Evolutionary conservation across 2,888 invertebrate genomes (phyloP), one percentile per base, ranked within the genome.

Genomic region (Lymantria dispar): DNA sequence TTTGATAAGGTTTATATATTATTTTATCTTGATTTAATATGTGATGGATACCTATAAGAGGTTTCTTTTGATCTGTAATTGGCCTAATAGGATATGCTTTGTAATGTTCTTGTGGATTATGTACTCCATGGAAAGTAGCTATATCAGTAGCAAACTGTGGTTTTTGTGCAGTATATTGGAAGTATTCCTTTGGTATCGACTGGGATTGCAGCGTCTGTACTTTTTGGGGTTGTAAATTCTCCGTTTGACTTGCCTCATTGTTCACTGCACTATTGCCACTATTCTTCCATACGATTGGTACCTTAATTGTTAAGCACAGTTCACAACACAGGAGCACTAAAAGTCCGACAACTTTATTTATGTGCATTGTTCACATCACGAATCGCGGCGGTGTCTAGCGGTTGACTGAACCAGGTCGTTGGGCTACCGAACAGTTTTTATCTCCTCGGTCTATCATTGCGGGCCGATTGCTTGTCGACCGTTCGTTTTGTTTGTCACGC

Each of bases 331-430:
- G 73, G 50, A 85, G 64, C 71, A 85, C 75, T 68, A 80, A 56
- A 50, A 84, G 59, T 51, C 67, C 65, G 64, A 78, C 55, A 50
- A 74, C 74, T 76, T 72, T 72, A 68, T 65, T 65, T 68, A 75
- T 77, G 73, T 76, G 76, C 87, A 87, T 87, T 78, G 82, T 85
- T 85, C 73, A 86, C 90, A 90, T 90, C 80, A 85, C 89, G 85
- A 66, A 76, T 58, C 81, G 80, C 80, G 81, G 68, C 76, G 70
- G 70, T 66, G 67, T 66, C 68, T 78, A 70, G 71, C 76, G 79
- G 78, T 76, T 74, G 80, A 91, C 91, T 92, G 85, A 87, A 84
- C 83, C 81, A 72, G 80, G 75, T 73, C 80, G 76, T 69, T 67
- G 72, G 77, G 66, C 64, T 62, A 70, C 58, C 74, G 72, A 82